Evolutionary conservation across 2,888 invertebrate genomes (phyloP).

Genomic region (Germaria angustata): DNA sequence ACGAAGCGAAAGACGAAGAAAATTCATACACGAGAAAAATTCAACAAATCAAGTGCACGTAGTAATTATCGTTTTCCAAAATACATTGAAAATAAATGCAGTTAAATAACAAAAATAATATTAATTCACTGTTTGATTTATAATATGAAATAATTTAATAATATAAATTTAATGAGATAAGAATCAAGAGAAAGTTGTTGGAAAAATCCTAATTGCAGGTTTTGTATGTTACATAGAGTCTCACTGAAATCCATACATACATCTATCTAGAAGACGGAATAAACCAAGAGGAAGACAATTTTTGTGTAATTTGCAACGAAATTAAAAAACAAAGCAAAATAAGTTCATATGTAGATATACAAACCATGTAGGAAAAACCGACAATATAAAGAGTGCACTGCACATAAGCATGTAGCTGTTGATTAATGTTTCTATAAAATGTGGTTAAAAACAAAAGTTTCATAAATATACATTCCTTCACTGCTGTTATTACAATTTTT

Average conservation of each 20-base stretch:
- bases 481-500: no score
- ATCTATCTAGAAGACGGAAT: conserved; percentile 36
- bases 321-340: conserved; percentile 50
- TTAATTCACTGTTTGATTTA: neutral
- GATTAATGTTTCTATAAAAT: neutral
- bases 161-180: neutral
- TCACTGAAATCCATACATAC: conserved; percentile 33
- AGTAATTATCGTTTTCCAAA: conserved; percentile 21
- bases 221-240: conserved; percentile 20
- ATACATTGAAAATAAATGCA: conserved; percentile 25
- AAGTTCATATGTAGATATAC: conserved; percentile 54
- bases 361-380: conserved; percentile 39
- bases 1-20: conserved; percentile 66
- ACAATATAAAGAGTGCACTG: conserved; percentile 34
- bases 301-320: conserved; percentile 65
- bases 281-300: conserved; percentile 24
- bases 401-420: conserved; percentile 12
- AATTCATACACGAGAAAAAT: conserved; percentile 63
- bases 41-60: conserved; percentile 55
- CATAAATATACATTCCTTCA: no score
- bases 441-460: neutral
- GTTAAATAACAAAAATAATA: conserved; percentile 13
- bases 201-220: conserved; percentile 19
- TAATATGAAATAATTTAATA: conserved; percentile 29
- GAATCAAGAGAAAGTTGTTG: conserved; percentile 49